Conservation (phyloP, 1,140 invertebrate species). For the Lordiphosa mommai region DNA sequence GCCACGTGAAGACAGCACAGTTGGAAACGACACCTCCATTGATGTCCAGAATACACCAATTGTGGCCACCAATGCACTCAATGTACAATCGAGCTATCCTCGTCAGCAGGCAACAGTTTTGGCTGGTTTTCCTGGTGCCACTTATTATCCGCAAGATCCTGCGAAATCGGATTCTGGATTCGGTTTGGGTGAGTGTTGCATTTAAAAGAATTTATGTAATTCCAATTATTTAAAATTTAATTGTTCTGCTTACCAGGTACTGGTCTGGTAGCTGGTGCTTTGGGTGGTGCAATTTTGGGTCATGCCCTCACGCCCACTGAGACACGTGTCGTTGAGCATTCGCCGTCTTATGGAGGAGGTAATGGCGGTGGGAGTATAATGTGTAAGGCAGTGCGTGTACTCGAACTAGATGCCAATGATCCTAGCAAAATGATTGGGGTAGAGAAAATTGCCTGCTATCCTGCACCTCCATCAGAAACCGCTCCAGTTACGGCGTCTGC, state of each 20-base stretch:
- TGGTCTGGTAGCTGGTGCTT: conserved; percentile 64
- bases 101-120: conserved; percentile 34
- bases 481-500: conserved; percentile 40
- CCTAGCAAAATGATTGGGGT: conserved; percentile 69
- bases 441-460: conserved; percentile 74
- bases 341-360: conserved; percentile 12
- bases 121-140: conserved; percentile 61
- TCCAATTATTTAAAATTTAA: neutral
- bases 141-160: conserved; percentile 63
- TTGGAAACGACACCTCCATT: too few species aligned
- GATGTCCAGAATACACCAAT: too few species aligned
- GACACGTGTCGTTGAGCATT: conserved; percentile 59
- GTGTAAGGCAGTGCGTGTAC: conserved; percentile 64
- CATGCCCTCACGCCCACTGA: conserved; percentile 66
- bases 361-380: conserved; percentile 45
- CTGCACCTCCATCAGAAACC: conserved; percentile 60
- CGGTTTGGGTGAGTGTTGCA: conserved; percentile 55
- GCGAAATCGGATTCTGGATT: conserved; percentile 54
- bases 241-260: conserved; percentile 35
- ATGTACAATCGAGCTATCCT: conserved; percentile 69
- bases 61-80: conserved; percentile 51
- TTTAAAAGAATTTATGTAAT: neutral
- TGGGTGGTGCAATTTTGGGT: conserved; percentile 68
- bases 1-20: too few species aligned
- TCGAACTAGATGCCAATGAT: conserved; percentile 67